These are phyloP conservation scores for Myanophis thanlyinensis DNA, from an alignment of 2,113 vertebrate genomes.

Conservation along the genomic window DNA sequence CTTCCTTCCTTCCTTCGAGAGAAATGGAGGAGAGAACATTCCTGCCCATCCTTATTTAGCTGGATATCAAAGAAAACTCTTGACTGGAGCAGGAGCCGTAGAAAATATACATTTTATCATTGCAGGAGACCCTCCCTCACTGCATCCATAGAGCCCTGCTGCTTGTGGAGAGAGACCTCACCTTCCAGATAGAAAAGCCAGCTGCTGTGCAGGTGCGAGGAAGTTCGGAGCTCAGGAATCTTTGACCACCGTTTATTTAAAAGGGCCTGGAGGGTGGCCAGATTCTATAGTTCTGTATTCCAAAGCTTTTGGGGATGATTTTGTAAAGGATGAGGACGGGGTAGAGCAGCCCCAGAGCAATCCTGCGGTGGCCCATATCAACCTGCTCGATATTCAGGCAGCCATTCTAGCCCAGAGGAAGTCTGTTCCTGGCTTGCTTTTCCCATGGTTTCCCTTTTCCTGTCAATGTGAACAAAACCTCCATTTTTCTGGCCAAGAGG, in stretches of 20 bases:
- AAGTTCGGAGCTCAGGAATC: not conserved
- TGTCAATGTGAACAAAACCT: not conserved
- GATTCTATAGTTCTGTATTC: not conserved
- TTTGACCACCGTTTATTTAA: not conserved
- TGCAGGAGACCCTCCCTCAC: conserved; percentile 70
- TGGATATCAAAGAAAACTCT: not conserved
- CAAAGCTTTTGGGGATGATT: not conserved
- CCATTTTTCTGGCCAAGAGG: not conserved
- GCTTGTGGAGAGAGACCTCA: conserved; percentile 75
- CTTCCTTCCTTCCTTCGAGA: not conserved
- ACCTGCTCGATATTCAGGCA: not conserved
- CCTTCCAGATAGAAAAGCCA: conserved; percentile 71
- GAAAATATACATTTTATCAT: conserved; percentile 7
- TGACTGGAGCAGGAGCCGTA: not conserved
- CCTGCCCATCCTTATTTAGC: not conserved
- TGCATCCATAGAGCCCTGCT: conserved; percentile 80
- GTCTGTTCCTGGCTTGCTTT: not conserved
- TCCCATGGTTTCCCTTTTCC: not conserved
- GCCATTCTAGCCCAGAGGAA: not conserved
- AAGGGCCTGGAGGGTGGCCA: not conserved
- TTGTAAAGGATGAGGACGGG: not conserved
- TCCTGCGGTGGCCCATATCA: not conserved
- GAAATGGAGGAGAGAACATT: too few species aligned
- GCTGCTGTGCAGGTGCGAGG: conserved; percentile 76
- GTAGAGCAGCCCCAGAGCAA: not conserved